Evolutionary conservation across 2,888 invertebrate genomes (phyloP).

Genomic region (Macrosoma leucophasiata): DNA sequence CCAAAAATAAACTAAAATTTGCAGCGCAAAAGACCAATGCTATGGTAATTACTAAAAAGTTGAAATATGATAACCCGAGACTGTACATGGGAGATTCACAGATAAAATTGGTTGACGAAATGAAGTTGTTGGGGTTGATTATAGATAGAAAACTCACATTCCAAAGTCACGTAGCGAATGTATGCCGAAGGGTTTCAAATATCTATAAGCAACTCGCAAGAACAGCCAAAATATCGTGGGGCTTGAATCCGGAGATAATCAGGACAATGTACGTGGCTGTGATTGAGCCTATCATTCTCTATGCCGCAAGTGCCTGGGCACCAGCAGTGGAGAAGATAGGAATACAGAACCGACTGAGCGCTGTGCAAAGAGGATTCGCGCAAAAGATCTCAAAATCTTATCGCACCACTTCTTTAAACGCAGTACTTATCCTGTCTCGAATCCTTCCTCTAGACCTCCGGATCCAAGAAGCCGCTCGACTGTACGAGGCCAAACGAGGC

Average conservation of each 20-base stretch:
- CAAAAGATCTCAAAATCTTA: constrained; percentile 16
- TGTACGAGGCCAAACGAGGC: constrained; percentile 20
- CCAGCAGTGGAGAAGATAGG: too few relatives aligned
- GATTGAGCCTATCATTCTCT: background rate
- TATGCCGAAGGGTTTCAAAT: background rate
- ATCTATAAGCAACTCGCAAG: constrained; percentile 3
- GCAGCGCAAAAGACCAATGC: constrained; percentile 7
- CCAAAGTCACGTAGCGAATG: background rate
- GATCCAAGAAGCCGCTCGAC: constrained; percentile 13
- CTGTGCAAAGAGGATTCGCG: constrained; percentile 12
- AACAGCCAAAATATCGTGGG: background rate
- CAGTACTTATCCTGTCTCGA: constrained; percentile 12
- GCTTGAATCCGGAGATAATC: constrained; percentile 7
- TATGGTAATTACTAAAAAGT: constrained; percentile 2
- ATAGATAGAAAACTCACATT: background rate
- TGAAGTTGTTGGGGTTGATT: constrained; percentile 9
- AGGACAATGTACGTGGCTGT: background rate
- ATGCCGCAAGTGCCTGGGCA: constrained; percentile 1
- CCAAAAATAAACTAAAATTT: constrained; percentile 9
- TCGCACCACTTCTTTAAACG: constrained; percentile 13
- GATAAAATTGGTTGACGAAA: constrained; percentile 2
- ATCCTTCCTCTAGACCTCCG: constrained; percentile 21
- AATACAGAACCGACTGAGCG: background rate
- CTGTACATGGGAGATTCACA: constrained; percentile 7
- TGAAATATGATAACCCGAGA: constrained; percentile 5